Conservation (phyloP, 2,797 vertebrate genomes). For the Crypturellus tataupa region DNA sequence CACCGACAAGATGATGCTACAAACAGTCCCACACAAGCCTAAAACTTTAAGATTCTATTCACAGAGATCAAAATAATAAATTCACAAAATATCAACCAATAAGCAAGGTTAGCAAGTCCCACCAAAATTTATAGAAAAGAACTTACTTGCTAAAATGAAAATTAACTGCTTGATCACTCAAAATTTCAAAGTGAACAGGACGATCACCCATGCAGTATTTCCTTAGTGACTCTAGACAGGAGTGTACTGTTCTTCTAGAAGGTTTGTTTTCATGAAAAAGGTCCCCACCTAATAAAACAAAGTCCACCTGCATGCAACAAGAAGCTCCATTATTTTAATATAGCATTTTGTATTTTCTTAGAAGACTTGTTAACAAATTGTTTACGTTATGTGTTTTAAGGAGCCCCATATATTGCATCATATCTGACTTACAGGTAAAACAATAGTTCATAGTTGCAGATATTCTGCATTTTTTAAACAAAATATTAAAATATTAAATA, state of each 20-base stretch:
- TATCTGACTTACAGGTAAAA: not conserved
- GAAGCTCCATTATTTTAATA: conserved; percentile 70
- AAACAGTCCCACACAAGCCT: not conserved
- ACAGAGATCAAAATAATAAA: not conserved
- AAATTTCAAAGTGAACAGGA: conserved; percentile 92
- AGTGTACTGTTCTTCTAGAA: conserved; percentile 90
- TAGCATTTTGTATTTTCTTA: not conserved
- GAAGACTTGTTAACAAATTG: not conserved
- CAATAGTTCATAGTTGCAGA: accelerated
- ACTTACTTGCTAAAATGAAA: conserved; percentile 94
- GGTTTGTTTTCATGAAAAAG: conserved; percentile 99
- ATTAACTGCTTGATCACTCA: conserved; percentile 96
- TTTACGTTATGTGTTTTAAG: not conserved
- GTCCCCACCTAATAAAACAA: conserved; percentile 95
- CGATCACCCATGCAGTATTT: conserved; percentile 96
- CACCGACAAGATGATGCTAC: not conserved
- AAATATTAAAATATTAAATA: not conserved
- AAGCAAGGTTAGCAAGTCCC: not conserved
- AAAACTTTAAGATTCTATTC: not conserved
- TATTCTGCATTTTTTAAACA: not conserved
- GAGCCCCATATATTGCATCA: not conserved
- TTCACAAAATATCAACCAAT: not conserved
- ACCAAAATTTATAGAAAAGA: not conserved
- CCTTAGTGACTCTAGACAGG: conserved; percentile 89
- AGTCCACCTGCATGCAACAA: conserved; percentile 90